Evolutionary conservation across 2,113 vertebrate species (phyloP), one percentile per base, ranked within the genome.

Genomic region (Origma solitaria): DNA sequence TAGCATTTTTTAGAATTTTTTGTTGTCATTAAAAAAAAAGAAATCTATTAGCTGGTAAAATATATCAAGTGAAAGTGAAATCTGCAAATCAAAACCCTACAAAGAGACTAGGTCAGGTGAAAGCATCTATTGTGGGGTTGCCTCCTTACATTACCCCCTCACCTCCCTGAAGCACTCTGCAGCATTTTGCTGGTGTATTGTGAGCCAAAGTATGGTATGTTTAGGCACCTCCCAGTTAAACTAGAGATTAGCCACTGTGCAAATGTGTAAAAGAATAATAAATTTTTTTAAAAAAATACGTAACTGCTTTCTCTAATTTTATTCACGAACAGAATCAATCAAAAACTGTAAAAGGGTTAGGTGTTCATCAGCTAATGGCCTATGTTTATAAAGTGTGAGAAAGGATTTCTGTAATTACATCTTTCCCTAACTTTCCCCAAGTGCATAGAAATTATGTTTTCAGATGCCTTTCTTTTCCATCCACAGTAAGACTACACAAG

Each of bases 211-310:
- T 88, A 47, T 31, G n/a, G 28, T 70, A n/a, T 78, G 37, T 68
- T 82, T 92, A 40, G 35, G 30, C 15, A 88, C 20, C 12, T 86
- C 75, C 35, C 51, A 88, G 17, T 78, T 51, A 62, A 94, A 83
- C 30, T 60, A 80, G 71, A 95, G 68, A 90, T 92, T 79, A 90
- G 56, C 13, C 79, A 88, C 90, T 88, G 75, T 88, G 66, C 51
- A 75, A 69, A 81, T 83, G 58, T 94, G 56, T 90, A 82, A 89
- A 87, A 44, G 72, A 66, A 91, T 47, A 88, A 94, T 85, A 69
- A 50, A 20, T 8, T 31, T 51, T 47, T 11, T 65, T 49, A 5
- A 57, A 54, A 47, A 37, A 31, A 20, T 18, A 11, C 25, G 56
- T 47, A 75, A 49, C 51, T 44, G 15, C 60, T 88, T 92, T 87